Evolutionary conservation across 2,113 vertebrate species (phyloP).

Genomic region (Elanus axillaris): DNA sequence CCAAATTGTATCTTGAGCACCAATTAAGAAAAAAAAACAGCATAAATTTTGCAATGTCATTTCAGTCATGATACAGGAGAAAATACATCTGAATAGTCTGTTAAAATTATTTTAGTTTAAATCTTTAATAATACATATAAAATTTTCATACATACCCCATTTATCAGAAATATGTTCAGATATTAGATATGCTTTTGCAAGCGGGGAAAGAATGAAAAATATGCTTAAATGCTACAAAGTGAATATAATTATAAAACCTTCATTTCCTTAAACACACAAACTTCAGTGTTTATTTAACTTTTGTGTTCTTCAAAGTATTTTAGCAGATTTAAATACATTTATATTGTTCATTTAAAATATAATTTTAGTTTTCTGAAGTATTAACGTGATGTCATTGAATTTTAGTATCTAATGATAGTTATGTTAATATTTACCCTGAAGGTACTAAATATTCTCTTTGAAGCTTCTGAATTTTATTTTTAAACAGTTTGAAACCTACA

Average conservation of each 20-base stretch:
- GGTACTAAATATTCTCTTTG: neutral
- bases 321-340: neutral
- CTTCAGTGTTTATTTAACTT: neutral
- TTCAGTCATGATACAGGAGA: neutral
- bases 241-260: neutral
- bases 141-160: neutral
- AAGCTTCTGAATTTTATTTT: neutral
- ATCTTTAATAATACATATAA: neutral
- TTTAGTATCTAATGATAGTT: neutral
- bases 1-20: neutral
- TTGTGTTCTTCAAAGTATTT: neutral
- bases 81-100: neutral
- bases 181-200: neutral
- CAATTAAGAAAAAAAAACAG: neutral
- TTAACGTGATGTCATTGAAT: neutral
- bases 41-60: neutral
- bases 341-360: neutral
- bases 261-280: neutral
- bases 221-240: neutral
- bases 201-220: neutral
- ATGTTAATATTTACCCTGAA: neutral
- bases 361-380: neutral
- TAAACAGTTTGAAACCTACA: neutral
- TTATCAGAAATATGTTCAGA: neutral
- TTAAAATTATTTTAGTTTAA: neutral